phyloP scores from a whole-genome alignment of 1,140 invertebrate genomes.

The Zaprionus vittiger region DNA sequence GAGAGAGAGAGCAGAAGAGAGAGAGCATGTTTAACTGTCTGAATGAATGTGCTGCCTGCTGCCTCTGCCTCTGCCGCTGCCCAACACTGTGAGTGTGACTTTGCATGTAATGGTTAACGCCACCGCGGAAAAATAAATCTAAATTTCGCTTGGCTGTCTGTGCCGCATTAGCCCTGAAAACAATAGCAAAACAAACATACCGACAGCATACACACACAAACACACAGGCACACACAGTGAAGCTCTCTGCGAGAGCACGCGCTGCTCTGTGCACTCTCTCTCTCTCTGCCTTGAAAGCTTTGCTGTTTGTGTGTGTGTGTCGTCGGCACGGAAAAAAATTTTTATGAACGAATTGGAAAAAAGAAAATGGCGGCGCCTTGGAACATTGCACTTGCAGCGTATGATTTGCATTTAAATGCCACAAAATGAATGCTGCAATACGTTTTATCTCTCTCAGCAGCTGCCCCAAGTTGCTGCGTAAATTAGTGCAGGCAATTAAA shows the following conservation, averaged over 20 bases:
- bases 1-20: conserved; percentile 22
- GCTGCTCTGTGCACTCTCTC: conserved; percentile 3
- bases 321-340: conserved; percentile 70
- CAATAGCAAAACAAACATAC: conserved; percentile 64
- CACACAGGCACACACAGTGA: conserved; percentile 5
- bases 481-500: neutral
- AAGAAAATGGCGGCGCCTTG: conserved; percentile 70
- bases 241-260: conserved; percentile 20
- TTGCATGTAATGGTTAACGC: conserved; percentile 80
- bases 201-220: conserved; percentile 31
- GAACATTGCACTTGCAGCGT: conserved; percentile 33
- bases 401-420: conserved; percentile 42
- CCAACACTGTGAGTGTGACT: conserved; percentile 68
- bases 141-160: conserved; percentile 41
- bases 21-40: conserved; percentile 37
- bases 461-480: neutral
- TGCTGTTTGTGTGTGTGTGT: conserved; percentile 41
- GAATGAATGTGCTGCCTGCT: conserved; percentile 59
- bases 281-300: conserved; percentile 38
- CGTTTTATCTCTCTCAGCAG: conserved; percentile 8
- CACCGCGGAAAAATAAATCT: conserved; percentile 47
- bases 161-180: conserved; percentile 58
- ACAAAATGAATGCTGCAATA: conserved; percentile 24
- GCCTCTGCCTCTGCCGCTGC: conserved; percentile 25
- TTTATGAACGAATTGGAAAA: conserved; percentile 60